phyloP scores from a whole-genome alignment of 2,888 invertebrate species.

The Adelphocoris suturalis region DNA sequence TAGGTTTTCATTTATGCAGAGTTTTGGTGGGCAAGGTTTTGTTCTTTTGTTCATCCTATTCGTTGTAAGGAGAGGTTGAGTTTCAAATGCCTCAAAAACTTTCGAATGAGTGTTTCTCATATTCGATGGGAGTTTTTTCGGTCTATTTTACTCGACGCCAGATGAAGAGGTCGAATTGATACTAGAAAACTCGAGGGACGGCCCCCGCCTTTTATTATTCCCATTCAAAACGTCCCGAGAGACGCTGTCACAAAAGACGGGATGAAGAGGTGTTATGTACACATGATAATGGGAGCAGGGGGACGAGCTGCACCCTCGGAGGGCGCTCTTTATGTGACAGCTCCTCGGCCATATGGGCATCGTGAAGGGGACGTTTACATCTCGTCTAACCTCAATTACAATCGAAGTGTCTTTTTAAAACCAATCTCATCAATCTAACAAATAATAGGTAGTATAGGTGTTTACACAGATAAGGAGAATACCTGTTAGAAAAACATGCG shows the following conservation, averaged over 20 bases:
- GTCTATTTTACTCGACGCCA: slow-evolving; percentile 5
- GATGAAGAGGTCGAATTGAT: slow-evolving; percentile 25
- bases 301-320: background rate
- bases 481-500: too few relatives aligned
- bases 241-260: slow-evolving; percentile 9
- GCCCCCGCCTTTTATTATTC: background rate
- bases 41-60: too few relatives aligned
- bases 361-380: slow-evolving; percentile 17
- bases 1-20: too few relatives aligned
- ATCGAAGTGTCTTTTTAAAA: background rate
- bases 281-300: slow-evolving; percentile 22
- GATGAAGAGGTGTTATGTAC: slow-evolving; percentile 36
- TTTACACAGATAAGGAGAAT: too few relatives aligned
- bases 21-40: too few relatives aligned
- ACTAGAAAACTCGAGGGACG: background rate
- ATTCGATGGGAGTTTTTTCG: background rate
- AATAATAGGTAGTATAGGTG: too few relatives aligned
- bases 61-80: too few relatives aligned
- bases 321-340: background rate
- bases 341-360: slow-evolving; percentile 12
- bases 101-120: slow-evolving; percentile 2
- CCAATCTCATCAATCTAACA: too few relatives aligned
- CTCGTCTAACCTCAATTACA: background rate
- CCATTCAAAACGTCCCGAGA: background rate
- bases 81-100: too few relatives aligned